Percentiles rank a stretch among this genome's conserved stretches.
Conservation (phyloP, 2,113 vertebrate species). For the Redunca redunca region DNA sequence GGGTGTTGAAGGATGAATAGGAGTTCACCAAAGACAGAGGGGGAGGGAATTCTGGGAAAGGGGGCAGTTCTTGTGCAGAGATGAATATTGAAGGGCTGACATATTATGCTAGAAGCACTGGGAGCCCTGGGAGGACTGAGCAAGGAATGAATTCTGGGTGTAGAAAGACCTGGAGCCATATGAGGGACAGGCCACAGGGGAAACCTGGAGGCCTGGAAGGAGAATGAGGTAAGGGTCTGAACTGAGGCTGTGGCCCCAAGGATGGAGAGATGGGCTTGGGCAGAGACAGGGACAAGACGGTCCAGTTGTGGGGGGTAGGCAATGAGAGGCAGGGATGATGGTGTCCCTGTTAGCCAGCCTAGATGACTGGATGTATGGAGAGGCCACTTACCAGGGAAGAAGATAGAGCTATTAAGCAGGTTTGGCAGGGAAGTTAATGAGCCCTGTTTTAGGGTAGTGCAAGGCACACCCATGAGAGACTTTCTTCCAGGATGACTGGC, state of each 20-base stretch:
- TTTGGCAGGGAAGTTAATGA: neutral
- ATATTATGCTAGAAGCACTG: neutral
- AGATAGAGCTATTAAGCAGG: neutral
- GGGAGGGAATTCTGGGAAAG: neutral
- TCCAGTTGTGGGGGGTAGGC: rapidly evolving
- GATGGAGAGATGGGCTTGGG: neutral
- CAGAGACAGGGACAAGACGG: no score
- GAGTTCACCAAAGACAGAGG: neutral
- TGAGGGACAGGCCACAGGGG: neutral
- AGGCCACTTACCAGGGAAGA: neutral
- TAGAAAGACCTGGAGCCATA: neutral
- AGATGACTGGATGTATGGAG: neutral
- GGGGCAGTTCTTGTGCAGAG: neutral
- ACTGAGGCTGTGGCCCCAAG: neutral
- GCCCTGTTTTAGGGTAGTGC: neutral
- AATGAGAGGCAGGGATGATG: neutral
- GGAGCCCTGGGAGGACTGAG: neutral
- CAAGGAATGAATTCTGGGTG: neutral
- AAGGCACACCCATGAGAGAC: neutral
- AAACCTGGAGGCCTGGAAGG: neutral
- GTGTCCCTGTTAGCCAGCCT: neutral
- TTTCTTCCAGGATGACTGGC: neutral
- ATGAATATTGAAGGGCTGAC: neutral
- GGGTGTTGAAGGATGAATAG: neutral
- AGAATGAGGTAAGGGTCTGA: neutral